Conservation (phyloP, 2,888 invertebrate species). For the Steromphala cineraria region DNA sequence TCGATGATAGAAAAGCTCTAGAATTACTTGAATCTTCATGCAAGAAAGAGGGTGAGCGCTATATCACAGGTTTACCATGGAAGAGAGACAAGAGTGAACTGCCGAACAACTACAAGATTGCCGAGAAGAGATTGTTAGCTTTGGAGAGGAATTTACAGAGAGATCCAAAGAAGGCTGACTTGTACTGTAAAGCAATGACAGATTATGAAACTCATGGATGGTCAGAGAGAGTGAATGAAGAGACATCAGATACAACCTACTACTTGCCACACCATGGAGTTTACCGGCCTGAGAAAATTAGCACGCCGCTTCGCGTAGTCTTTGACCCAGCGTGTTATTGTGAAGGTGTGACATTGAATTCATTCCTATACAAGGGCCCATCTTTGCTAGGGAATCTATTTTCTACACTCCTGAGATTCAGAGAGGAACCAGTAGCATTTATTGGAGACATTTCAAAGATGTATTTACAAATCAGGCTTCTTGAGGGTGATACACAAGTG, state of each 20-base stretch:
- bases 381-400: constrained; percentile 9
- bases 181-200: neutral
- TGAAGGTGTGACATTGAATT: constrained; percentile 5
- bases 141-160: neutral
- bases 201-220: neutral
- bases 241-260: neutral
- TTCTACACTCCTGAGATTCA: neutral
- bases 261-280: constrained; percentile 30
- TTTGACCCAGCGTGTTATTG: constrained; percentile 25
- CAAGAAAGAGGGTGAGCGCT: constrained; percentile 5
- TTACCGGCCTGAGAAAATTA: constrained; percentile 21
- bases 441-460: neutral
- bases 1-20: constrained; percentile 15
- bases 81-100: neutral
- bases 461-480: neutral
- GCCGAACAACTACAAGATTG: neutral
- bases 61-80: constrained; percentile 16
- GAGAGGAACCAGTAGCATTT: neutral
- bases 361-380: constrained; percentile 5
- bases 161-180: neutral
- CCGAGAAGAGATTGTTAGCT: neutral
- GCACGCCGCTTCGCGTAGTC: constrained; percentile 21
- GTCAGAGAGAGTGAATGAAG: neutral
- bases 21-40: constrained; percentile 20
- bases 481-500: neutral